Conservation (phyloP, 2,113 vertebrate species). For the Prolemur simus region DNA sequence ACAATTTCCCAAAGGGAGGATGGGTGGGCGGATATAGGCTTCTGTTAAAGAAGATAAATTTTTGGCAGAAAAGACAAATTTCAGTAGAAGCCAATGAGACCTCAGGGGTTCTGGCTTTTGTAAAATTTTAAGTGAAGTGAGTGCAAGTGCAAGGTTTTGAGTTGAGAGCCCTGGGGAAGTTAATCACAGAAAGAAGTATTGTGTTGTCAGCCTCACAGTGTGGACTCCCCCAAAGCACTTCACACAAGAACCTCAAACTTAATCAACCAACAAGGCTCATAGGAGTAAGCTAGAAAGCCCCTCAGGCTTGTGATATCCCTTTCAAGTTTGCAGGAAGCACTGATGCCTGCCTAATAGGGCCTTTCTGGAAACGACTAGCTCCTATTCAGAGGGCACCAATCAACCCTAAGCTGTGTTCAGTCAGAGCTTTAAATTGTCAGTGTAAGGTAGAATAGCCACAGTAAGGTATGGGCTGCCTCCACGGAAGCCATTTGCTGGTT, state of each 20-base stretch:
- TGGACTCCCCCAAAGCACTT: conserved; percentile 56
- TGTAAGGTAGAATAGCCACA: background rate
- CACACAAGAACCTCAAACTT: conserved; percentile 64
- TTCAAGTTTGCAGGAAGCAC: conserved; percentile 64
- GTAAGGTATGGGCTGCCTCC: background rate
- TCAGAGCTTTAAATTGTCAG: conserved; percentile 19
- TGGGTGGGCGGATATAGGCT: background rate
- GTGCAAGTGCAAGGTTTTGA: conserved; percentile 58
- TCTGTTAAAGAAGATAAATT: conserved; percentile 66
- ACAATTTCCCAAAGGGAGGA: conserved; percentile 57
- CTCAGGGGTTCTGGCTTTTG: conserved; percentile 71
- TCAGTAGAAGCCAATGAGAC: conserved; percentile 69
- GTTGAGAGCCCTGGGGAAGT: conserved; percentile 61
- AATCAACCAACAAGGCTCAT: conserved; percentile 63
- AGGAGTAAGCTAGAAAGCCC: conserved; percentile 53
- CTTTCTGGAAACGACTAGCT: conserved; percentile 54
- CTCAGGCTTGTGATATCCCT: conserved; percentile 37
- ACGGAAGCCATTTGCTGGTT: conserved; percentile 39
- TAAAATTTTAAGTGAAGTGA: conserved; percentile 70
- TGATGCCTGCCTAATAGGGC: conserved; percentile 68
- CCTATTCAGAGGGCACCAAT: conserved; percentile 48
- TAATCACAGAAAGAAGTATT: conserved; percentile 68
- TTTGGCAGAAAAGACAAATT: conserved; percentile 69
- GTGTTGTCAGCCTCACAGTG: conserved; percentile 59
- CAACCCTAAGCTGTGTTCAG: conserved; percentile 11